Conservation (phyloP, 2,888 invertebrate species). For the Limnephilus auricula region DNA sequence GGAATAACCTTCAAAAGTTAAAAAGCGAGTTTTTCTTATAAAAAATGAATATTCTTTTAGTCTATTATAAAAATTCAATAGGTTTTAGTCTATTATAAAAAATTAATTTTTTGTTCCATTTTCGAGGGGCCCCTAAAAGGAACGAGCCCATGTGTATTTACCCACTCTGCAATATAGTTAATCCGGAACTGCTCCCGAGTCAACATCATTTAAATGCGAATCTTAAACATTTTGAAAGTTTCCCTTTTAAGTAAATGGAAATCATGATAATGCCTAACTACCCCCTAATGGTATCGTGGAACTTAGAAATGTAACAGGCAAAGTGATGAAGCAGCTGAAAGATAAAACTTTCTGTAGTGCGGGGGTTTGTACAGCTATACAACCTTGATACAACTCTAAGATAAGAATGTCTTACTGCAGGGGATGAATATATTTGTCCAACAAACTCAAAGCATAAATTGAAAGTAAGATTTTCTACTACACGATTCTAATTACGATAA, state of each 20-base stretch:
- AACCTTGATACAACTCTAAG: neutral
- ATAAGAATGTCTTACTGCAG: neutral
- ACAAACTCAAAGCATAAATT: neutral
- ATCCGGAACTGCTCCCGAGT: neutral
- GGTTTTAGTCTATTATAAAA: no score
- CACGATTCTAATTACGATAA: neutral
- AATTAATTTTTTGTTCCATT: neutral
- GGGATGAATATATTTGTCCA: neutral
- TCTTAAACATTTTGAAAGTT: constrained; percentile 3
- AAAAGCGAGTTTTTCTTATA: no score
- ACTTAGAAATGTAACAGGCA: constrained; percentile 21
- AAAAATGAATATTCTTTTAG: no score
- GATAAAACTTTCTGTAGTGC: constrained; percentile 23
- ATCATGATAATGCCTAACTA: constrained; percentile 24
- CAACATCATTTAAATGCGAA: neutral
- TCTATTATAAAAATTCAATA: no score
- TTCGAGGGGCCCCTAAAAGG: neutral
- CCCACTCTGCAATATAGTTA: neutral
- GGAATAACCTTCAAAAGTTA: no score
- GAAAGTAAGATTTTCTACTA: neutral
- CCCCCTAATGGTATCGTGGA: constrained; percentile 23
- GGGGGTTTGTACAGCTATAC: neutral
- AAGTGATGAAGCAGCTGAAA: neutral
- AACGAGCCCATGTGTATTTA: neutral
- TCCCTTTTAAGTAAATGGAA: constrained; percentile 16